A percentile compares a stretch with the other conserved stretches of the same genome.
These are phyloP conservation scores for Halcyon badia DNA, from an alignment of 2,797 vertebrate genomes.

Conservation along the genomic window DNA sequence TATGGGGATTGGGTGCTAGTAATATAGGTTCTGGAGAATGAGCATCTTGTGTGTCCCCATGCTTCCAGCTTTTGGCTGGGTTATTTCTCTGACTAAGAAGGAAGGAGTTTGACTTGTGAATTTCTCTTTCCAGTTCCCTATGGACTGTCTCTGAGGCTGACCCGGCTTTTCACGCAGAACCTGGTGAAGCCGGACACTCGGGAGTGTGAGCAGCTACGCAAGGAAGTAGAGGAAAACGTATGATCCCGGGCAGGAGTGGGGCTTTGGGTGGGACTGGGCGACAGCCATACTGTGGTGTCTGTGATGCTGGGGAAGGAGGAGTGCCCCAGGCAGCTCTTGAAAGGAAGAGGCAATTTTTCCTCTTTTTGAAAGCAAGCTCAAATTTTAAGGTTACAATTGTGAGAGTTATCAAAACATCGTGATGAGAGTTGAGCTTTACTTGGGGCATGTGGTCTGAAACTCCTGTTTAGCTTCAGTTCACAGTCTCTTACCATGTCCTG, in stretches of 20 bases:
- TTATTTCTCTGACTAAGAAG: neutral
- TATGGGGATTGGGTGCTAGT: neutral
- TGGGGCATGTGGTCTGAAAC: accelerated
- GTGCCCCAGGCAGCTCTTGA: neutral
- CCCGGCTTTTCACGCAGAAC: slow-evolving; percentile 88
- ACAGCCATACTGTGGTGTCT: neutral
- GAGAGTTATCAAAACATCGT: neutral
- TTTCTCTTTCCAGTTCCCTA: slow-evolving; percentile 79
- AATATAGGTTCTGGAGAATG: accelerated
- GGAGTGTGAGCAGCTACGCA: slow-evolving; percentile 88
- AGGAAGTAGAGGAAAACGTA: slow-evolving; percentile 93
- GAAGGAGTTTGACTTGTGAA: neutral
- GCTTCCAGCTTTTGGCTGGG: neutral
- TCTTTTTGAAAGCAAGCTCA: neutral
- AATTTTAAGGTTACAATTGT: neutral
- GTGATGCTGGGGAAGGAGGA: neutral
- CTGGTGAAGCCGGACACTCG: slow-evolving; percentile 84
- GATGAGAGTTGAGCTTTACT: neutral
- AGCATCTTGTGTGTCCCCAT: accelerated
- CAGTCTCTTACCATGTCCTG: neutral
- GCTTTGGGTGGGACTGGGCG: neutral
- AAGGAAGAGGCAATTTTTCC: neutral
- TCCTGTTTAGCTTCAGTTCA: neutral
- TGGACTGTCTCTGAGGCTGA: slow-evolving; percentile 90
- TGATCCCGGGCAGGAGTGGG: neutral